A percentile compares a stretch with the other conserved stretches of the same genome.
These are phyloP conservation scores for Patiria pectinifera DNA, from an alignment of 53 echinoderm and acorn worm species.

Conservation along the genomic window DNA sequence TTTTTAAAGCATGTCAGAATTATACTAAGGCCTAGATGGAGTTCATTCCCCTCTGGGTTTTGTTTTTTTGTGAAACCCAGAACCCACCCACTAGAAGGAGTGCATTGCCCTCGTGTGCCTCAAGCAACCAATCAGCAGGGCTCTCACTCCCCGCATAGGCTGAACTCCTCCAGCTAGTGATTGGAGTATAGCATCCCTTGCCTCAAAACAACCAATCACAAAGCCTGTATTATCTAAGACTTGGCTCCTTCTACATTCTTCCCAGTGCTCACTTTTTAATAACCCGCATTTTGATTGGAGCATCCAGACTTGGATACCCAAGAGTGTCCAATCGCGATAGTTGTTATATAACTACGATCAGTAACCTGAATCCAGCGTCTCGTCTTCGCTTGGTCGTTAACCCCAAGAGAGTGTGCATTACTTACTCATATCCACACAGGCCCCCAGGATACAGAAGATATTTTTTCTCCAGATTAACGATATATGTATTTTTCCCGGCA, in stretches of 20 bases:
- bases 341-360: not conserved
- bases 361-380: not conserved
- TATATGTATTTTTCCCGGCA: not conserved
- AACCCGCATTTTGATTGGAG: not conserved
- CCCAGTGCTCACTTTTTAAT: not conserved
- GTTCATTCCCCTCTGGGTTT: slow-evolving; percentile 62
- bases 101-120: slow-evolving; percentile 46
- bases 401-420: slow-evolving; percentile 47
- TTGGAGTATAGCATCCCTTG: not conserved
- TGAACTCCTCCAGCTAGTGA: slow-evolving; percentile 38
- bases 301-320: not conserved
- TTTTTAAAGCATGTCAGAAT: slow-evolving; percentile 13
- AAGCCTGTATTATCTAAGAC: not conserved
- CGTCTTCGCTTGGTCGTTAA: slow-evolving; percentile 55
- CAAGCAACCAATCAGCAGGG: slow-evolving; percentile 43
- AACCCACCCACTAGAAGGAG: slow-evolving; percentile 47
- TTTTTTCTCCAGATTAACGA: not conserved
- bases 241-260: not conserved
- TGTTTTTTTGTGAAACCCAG: not conserved
- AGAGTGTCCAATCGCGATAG: slow-evolving; percentile 26
- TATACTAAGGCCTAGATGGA: slow-evolving; percentile 38
- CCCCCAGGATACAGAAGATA: slow-evolving; percentile 1
- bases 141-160: slow-evolving; percentile 7
- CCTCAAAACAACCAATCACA: slow-evolving; percentile 28
- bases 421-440: slow-evolving; percentile 24